Base-by-base conservation (phyloP, 1,140 invertebrate species). In the Atta texana region DNA sequence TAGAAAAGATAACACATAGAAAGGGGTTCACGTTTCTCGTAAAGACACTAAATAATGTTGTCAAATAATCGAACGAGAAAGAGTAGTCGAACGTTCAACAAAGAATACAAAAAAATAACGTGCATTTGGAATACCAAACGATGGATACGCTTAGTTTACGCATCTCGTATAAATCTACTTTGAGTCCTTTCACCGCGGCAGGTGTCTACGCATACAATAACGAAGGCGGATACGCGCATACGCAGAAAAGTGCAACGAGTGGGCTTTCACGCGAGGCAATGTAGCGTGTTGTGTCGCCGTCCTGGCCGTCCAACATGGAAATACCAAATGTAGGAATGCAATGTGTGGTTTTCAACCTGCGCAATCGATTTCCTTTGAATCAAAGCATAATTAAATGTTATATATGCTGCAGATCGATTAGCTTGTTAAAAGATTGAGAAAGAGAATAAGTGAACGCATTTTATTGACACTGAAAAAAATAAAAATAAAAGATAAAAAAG, bases 111-210 rank as follows among this genome's bases (percentile, higher is more conserved):
- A 8, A 44, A 72, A 59, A 74, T 61, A 61, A 74, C 0, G 24
- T 39, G 39, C 28, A 6, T 64, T 39, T 7, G 18, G 16, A 49
- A 61, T 59, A 61, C 7, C 39, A 31, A 53, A n/a, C 66, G 18
- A n/a, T 66, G 39, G 39, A 74, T 59, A 75, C 69, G 28, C 55
- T 24, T 39, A 55, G 69, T 61, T 75, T 63, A 64, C 68, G 87
- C 75, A 85, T 85, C 55, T 18, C 16, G 51, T 49, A 12, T 21
- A 21, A 7, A 63, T 71, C 74, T 16, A 51, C 68, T 16, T 34
- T 57, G 55, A 82, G 39, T 91, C 91, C 92, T 91, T 92, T 92
- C 92, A 91, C 91, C 88, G 77, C 61, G 66, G 85, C 92, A 92
- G 91, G 91, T 92, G 91, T 89, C 69, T 85, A 85, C 72, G 90